These are phyloP conservation scores for Cartodere bifasciata DNA, from an alignment of 2,888 invertebrate species.

Conservation along the genomic window DNA sequence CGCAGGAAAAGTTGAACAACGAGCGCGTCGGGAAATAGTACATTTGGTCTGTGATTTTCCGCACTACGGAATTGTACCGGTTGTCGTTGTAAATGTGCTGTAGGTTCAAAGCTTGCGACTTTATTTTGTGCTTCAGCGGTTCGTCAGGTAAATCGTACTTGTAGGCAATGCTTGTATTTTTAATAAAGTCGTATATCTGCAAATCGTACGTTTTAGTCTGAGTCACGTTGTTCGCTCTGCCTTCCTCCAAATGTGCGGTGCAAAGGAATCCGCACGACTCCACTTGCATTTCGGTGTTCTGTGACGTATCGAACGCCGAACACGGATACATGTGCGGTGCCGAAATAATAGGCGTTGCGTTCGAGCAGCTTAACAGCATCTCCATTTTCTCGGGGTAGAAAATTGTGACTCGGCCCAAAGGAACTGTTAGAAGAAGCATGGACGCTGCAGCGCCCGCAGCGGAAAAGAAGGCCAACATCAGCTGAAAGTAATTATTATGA, in stretches of 20 bases:
- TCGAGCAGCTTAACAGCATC: slow-evolving; percentile 43
- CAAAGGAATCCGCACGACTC: slow-evolving; percentile 50
- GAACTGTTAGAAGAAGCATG: slow-evolving; percentile 53
- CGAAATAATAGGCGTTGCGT: slow-evolving; percentile 25
- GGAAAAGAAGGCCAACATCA: slow-evolving; percentile 54
- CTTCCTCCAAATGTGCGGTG: slow-evolving; percentile 34
- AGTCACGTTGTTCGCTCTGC: slow-evolving; percentile 37
- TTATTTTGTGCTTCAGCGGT: slow-evolving; percentile 15
- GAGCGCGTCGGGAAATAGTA: slow-evolving; percentile 51
- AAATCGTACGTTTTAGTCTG: slow-evolving; percentile 43
- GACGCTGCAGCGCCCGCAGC: slow-evolving; percentile 53
- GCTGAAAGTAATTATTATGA: slow-evolving; percentile 36
- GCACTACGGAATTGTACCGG: slow-evolving; percentile 42
- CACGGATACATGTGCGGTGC: slow-evolving; percentile 41
- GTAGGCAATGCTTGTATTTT: slow-evolving; percentile 29
- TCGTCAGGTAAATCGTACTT: slow-evolving; percentile 29
- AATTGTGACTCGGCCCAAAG: slow-evolving; percentile 54
- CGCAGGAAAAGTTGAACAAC: slow-evolving; percentile 34
- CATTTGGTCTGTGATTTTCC: slow-evolving; percentile 40
- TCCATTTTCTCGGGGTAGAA: slow-evolving; percentile 49
- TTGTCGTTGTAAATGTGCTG: slow-evolving; percentile 44
- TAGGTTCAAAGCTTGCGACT: slow-evolving; percentile 37
- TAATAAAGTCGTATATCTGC: slow-evolving; percentile 34
- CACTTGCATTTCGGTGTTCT: slow-evolving; percentile 37
- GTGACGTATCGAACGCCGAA: slow-evolving; percentile 29